Conservation (phyloP, 1,140 invertebrate genomes). For the Helicoverpa armigera region DNA sequence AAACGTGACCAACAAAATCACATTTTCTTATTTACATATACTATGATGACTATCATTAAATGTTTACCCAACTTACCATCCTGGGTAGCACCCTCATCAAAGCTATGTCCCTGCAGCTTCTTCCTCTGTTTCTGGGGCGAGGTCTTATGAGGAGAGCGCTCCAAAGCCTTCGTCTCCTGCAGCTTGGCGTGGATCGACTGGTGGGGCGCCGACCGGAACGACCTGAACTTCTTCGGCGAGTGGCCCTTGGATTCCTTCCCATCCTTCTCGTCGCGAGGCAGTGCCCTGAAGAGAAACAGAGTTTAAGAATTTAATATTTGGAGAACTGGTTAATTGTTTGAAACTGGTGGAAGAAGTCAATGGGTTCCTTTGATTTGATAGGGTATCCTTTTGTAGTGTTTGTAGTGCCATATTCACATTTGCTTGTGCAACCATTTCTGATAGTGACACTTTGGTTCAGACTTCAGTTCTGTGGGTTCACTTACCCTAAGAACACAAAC, state of each 20-base stretch:
- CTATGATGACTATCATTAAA: too few relatives aligned
- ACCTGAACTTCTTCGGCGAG: slow-evolving; percentile 89
- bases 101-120: slow-evolving; percentile 85
- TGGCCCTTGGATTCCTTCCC: slow-evolving; percentile 92
- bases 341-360: background rate
- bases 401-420: slow-evolving; percentile 21
- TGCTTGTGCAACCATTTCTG: background rate
- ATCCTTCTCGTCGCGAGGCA: slow-evolving; percentile 95
- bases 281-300: slow-evolving; percentile 86
- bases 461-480: background rate
- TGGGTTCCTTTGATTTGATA: background rate
- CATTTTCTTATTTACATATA: too few relatives aligned
- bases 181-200: slow-evolving; percentile 86
- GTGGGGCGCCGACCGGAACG: slow-evolving; percentile 85
- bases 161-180: slow-evolving; percentile 82
- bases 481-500: slow-evolving; percentile 4
- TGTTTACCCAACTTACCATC: slow-evolving; percentile 69
- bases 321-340: too few relatives aligned
- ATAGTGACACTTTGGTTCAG: background rate
- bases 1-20: background rate
- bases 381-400: background rate
- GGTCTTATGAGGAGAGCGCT: slow-evolving; percentile 83
- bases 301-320: background rate
- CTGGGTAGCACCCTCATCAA: slow-evolving; percentile 81
- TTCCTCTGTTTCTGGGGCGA: slow-evolving; percentile 85